Base-by-base conservation (phyloP, 2,113 vertebrate species). In the Ornithorhynchus anatinus region DNA sequence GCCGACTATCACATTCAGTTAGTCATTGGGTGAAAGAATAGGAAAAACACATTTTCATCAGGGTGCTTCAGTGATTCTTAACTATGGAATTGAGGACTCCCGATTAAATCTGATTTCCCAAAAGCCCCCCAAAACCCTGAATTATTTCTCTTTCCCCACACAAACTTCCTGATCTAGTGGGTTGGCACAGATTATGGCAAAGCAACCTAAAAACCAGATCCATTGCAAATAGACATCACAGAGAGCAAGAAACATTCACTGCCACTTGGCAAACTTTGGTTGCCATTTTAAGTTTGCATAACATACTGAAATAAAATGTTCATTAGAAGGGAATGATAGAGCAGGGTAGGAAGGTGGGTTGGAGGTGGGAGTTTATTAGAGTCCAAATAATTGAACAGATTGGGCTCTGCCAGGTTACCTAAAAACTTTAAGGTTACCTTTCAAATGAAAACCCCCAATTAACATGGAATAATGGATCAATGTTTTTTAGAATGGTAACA, bases 1-100 rank as follows among this genome's bases (percentile, higher is more conserved):
- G 85, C 80, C 87, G 79, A 76, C 75, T 81, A 77, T 81, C 86
- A 87, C 92, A 92, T 89, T 91, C 84, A 89, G 89, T 93, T 93
- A 94, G 91, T 93, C 76, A 71, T 38, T 51, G 71, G 74, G 84
- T 81, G 57, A 56, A 81, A 80, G 78, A 51, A 69, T 40, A 73
- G 66, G 74, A 56, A 69, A 72, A 59, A 69, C 77, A 73, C 29
- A n/a, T 19, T 20, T 53, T 75, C 36, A 59, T 81, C 88, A 84
- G 90, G 84, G 80, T 90, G 90, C 91, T 92, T 92, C 84, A 90
- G 90, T 82, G 87, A 70, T 48, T 32, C 5, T 25, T 16, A 71
- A 50, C 61, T 20, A 44, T 83, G 77, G 69, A 85, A 79, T 60
- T 25, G 79, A 89, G 76, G 66, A 36, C 35, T 54, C 65, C 2